phyloP scores from a whole-genome alignment of 2,113 vertebrate species.

The Mesitornis unicolor region DNA sequence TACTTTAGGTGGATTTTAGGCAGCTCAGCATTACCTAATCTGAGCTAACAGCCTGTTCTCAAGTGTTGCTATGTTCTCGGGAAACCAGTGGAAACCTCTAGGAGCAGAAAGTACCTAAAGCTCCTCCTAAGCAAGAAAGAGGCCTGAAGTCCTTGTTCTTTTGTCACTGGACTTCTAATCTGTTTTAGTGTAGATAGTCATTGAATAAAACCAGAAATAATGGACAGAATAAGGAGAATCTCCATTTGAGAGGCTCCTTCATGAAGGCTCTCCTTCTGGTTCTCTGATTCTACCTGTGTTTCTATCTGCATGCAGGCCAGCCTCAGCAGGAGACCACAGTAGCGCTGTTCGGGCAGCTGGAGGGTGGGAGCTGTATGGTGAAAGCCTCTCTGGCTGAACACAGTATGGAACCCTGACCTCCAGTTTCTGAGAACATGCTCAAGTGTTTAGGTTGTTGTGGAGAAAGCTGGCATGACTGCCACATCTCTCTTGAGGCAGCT shows the following conservation, averaged over 20 bases:
- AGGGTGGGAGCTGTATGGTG: neutral
- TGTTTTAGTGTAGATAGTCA: neutral
- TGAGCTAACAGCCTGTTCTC: neutral
- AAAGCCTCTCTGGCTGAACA: neutral
- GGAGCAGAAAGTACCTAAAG: neutral
- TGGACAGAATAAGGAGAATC: neutral
- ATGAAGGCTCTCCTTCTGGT: neutral
- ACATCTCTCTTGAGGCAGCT: neutral
- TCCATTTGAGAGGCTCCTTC: neutral
- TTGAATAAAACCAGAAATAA: neutral
- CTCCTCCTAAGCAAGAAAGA: neutral
- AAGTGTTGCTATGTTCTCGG: neutral
- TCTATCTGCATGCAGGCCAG: neutral
- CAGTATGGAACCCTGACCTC: neutral
- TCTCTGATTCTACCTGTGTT: neutral
- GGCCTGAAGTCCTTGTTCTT: neutral
- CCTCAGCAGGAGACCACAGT: neutral
- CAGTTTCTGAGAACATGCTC: neutral
- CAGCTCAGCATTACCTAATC: neutral
- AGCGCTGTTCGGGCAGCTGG: neutral
- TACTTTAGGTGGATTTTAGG: neutral
- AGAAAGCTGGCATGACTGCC: neutral
- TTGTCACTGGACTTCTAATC: neutral
- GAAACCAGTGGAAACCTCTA: neutral
- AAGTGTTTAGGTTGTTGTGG: neutral